Base-by-base conservation (phyloP, 2,888 invertebrate genomes). In the Nephrotoma flavescens region DNA sequence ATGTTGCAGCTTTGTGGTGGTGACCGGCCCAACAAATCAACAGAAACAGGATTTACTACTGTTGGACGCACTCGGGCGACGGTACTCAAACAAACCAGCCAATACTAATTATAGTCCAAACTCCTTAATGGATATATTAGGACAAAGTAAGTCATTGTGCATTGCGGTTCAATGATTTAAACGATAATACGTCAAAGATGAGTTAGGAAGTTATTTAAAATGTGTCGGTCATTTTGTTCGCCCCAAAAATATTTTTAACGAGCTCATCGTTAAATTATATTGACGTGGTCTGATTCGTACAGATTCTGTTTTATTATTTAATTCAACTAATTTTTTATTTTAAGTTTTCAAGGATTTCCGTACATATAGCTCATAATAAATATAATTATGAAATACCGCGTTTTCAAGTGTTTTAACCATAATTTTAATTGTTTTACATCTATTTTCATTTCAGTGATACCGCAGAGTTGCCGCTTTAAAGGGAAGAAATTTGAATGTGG, bases 401-500 rank as follows among this genome's bases (percentile, higher is more conserved):
- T n/a, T n/a, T n/a, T n/a, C n/a, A n/a, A n/a, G n/a, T n/a, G 47
- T 12, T 52, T 7, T 52, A 4, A 47, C n/a, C 47, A 83, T 19
- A 31, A 83, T 83, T 83, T 41, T 41, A n/a, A 47, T 47, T 11
- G 11, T 2, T 2, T 2, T 31, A 31, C 31, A 2, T 19, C 19
- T 83, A 12, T 83, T 83, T 19, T 42, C 41, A 87, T 95, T 94
- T 19, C 94, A 96, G 97, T 97, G 96, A 96, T 97, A 88, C 97
- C 96, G 0, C 96, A 96, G 90, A 95, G 96, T 4, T 96, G 97
- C 90, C 95, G 96, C 89, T 97, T 95, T 93, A 95, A 96, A 88
- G 97, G 97, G 4, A 94, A 96, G 31, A 95, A 96, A 89, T 97
- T 96, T 92, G 96, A 97, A 88, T 98, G 98, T 90, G 97, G 97